Evolutionary conservation across 2,113 vertebrate genomes (phyloP).

Genomic region (Limanda limanda): DNA sequence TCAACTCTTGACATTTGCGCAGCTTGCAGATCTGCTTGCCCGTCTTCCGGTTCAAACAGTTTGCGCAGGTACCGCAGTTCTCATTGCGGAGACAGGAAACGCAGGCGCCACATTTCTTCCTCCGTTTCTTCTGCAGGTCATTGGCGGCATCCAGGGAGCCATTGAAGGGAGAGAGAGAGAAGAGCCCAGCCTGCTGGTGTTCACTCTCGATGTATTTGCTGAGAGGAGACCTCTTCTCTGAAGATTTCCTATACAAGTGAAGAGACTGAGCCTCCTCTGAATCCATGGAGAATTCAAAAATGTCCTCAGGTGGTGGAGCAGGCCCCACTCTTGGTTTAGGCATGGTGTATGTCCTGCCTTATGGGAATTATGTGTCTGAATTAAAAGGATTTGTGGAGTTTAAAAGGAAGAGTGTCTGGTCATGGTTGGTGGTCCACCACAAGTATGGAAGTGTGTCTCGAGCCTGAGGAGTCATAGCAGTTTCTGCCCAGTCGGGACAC

Average conservation of each 20-base stretch:
- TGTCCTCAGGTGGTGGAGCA: slow-evolving; percentile 51
- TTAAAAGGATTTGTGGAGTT: slow-evolving; percentile 15
- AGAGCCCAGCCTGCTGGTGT: slow-evolving; percentile 79
- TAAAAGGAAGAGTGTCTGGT: background rate
- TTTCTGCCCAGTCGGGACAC: slow-evolving; percentile 16
- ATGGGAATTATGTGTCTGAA: background rate
- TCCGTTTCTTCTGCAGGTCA: slow-evolving; percentile 82
- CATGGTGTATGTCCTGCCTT: slow-evolving; percentile 65
- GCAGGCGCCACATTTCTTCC: slow-evolving; percentile 88
- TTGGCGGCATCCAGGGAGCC: slow-evolving; percentile 45
- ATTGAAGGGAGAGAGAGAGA: slow-evolving; percentile 56
- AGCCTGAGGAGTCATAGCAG: slow-evolving; percentile 42
- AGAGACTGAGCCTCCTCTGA: slow-evolving; percentile 62
- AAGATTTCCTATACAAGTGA: slow-evolving; percentile 33
- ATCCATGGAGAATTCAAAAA: slow-evolving; percentile 66
- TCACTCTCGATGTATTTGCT: slow-evolving; percentile 80
- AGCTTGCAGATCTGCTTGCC: slow-evolving; percentile 91
- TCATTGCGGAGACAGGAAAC: slow-evolving; percentile 85
- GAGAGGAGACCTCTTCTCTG: slow-evolving; percentile 71
- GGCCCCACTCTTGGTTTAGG: slow-evolving; percentile 46
- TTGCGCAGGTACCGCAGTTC: slow-evolving; percentile 88
- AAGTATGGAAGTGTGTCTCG: slow-evolving; percentile 12
- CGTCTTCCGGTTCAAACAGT: slow-evolving; percentile 88
- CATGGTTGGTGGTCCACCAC: slow-evolving; percentile 37
- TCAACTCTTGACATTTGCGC: slow-evolving; percentile 88